Evolutionary conservation across 2,113 vertebrate genomes (phyloP), one percentile per base, ranked within the genome.

Genomic region (Bubo scandiacus): DNA sequence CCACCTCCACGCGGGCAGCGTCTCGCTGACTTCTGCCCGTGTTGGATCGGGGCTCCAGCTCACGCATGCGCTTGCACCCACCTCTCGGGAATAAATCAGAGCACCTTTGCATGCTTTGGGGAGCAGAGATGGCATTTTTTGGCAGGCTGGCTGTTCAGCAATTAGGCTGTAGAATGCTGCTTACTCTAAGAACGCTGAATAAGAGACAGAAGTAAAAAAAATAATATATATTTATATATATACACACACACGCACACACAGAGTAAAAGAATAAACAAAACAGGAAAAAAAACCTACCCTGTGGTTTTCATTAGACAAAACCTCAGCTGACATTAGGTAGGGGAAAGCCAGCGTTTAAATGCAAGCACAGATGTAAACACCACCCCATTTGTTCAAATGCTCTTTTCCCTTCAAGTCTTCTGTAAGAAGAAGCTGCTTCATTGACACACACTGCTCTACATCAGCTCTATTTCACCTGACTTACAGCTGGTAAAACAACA

Each of bases 81-180:
- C 66, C 81, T 78, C 90, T 83, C 7, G 0, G 40, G 36, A 22
- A 21, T 5, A 27, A 27, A 61, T 3, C 42, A 15, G 57, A 54
- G 72, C 57, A 27, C 20, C 45, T 38, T 3, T 29, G 88, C 11
- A 5, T 2, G 58, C 59, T 38, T 2, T 17, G 61, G 66, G 81
- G 70, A 71, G 74, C 58, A 49, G 52, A 49, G n/a, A 5, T 1
- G 63, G 47, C 80, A 77, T 80, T 72, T 86, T 89, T 88, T 78
- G 80, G 94, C 88, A 89, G 88, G 84, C 88, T 78, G 92, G 66
- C 77, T 74, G 70, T 32, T 81, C 54, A 47, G 92, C 70, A 42
- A 9, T 30, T 15, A 63, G 92, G 65, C 81, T 74, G 85, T 13
- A 54, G 92, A n/a, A 81, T 2, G 47, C 92, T 82, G 94, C 92